Base-by-base conservation (phyloP, 1,140 invertebrate species). In the Drosophila subpulchrella region DNA sequence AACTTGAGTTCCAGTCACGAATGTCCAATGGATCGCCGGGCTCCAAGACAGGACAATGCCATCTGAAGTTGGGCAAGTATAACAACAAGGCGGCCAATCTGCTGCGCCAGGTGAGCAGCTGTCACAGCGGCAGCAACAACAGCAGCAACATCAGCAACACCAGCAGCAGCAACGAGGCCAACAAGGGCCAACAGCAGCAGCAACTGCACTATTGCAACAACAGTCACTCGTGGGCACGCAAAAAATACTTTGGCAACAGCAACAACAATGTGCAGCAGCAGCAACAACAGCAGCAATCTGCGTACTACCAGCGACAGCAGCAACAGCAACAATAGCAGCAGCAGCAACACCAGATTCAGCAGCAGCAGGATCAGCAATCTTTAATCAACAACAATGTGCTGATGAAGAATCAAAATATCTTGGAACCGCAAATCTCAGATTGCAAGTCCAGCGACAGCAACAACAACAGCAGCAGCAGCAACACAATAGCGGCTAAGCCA, bases 331-430 rank as follows among this genome's bases (percentile, higher is more conserved):
- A 20, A 20, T 53, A 56, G 11, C 30, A 48, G 34, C 78, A 77
- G 15, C 54, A 62, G n/a, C 66, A 56, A 15, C 39, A 57, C 15
- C 24, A 42, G 32, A 6, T 30, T 6, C 47, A 48, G 20, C 62
- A 54, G 32, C 50, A 61, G 39, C 32, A 54, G 27, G n/a, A 71
- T 32, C 61, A 70, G 30, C 62, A 72, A 27, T 38, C 66, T 32
- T 39, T 44, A 17, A 73, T 72, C 38, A 88, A 89, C 50, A 90
- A 90, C 30, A 90, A 78, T 63, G 34, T 58, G 32, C 6, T 75
- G 24, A 78, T 68, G 27, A 86, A 86, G 41, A 86, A 86, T 70
- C 78, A 86, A 68, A 86, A 86, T 38, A 59, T 78, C n/a, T 41
- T 53, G 7, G 57, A 75, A 2, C 62, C 65, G 15, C 48, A 51